These are phyloP conservation scores for Semibalanus balanoides DNA, from an alignment of 1,140 invertebrate species.

Conservation along the genomic window DNA sequence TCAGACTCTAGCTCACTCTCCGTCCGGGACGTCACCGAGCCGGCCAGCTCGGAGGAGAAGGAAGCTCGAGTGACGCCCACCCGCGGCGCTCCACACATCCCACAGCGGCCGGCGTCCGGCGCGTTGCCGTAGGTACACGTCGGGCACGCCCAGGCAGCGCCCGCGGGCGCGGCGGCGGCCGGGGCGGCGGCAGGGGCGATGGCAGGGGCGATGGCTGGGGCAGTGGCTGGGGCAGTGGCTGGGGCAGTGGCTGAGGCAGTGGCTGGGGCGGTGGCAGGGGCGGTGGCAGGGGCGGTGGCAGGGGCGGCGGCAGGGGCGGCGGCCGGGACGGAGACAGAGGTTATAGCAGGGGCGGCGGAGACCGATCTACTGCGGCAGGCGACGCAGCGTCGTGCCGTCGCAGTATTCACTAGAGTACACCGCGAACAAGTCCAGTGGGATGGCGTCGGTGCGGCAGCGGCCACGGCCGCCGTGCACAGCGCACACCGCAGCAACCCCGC, in stretches of 20 bases:
- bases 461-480: neutral
- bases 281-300: neutral
- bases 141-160: neutral
- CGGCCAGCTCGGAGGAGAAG: neutral
- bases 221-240: too few relatives aligned
- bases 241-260: neutral
- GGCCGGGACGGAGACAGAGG: too few relatives aligned
- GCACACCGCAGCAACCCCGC: neutral
- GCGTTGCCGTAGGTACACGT: neutral
- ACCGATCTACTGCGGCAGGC: neutral
- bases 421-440: neutral
- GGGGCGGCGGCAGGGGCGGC: neutral
- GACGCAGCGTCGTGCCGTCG: neutral
- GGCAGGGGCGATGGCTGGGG: neutral
- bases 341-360: too few relatives aligned
- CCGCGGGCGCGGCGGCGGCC: too few relatives aligned
- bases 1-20: constrained; percentile 59
- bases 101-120: neutral
- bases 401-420: neutral
- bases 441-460: too few relatives aligned
- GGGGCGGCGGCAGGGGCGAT: neutral
- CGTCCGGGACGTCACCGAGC: too few relatives aligned
- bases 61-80: too few relatives aligned
- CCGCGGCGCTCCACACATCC: neutral
- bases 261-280: too few relatives aligned